Base-by-base conservation (phyloP, 1,140 invertebrate genomes). In the Sweltsa coloradensis region DNA sequence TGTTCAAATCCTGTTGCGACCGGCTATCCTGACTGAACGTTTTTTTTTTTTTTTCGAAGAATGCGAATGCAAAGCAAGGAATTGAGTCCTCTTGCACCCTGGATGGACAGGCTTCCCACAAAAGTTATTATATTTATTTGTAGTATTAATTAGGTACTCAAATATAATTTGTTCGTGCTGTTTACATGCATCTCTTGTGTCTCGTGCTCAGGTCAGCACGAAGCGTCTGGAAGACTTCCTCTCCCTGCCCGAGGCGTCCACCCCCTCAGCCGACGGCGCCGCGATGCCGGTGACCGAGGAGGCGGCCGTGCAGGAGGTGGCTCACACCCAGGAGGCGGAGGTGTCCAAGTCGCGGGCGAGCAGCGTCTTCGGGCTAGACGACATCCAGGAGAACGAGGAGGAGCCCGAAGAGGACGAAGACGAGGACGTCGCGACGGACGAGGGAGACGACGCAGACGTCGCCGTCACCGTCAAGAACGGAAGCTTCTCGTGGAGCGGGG, bases 191-290 rank as follows among this genome's bases (percentile, higher is more conserved):
- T 11, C 21, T 42, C 34, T 27, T 19, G 54, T 51, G 53, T 53
- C 60, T 56, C 62, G 49, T 58, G 59, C 64, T 34, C 51, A 81
- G 78, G 72, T 76, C n/a, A 81, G 79, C 43, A 80, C 80, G 0
- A 71, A 67, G 27, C 70, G 84, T 47, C 64, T 88, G 16, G 68
- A 74, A 50, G 72, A 78, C 11, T 87, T 83, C 57, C 63, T 88
- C 5, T 62, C 67, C 23, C 67, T 80, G 6, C 75, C 78, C 7
- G 83, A 87, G 65, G 75, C 79, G 62, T 67, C 37, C 73, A 76
- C 51, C 61, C 72, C 9, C 62, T 66, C 27, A 24, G 70, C 75
- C 52, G 62, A 68, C 37, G 55, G 34, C 39, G 11, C 24, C 5
- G 45, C n/a, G 21, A n/a, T 70, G 3, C 41, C 43, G 5, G 50